Percentiles rank a stretch among this genome's conserved stretches.
Conservation (phyloP, 2,888 invertebrate species). For the Lepidochrysops patricia region DNA sequence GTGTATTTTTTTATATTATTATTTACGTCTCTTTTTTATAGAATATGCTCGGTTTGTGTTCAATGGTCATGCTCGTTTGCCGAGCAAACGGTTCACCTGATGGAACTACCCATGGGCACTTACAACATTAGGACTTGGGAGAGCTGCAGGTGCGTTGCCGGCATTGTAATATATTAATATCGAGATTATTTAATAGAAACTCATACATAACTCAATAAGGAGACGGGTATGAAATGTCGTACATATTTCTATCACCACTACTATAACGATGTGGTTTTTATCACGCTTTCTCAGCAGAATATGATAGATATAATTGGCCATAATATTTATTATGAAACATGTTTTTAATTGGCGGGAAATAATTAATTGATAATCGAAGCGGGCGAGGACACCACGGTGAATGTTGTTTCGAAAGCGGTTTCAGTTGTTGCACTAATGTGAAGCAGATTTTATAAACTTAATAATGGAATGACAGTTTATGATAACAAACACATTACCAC, state of each 20-base stretch:
- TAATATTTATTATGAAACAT: neutral
- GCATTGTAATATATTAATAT: neutral
- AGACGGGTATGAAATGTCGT: neutral
- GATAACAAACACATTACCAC: no score
- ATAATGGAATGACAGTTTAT: neutral
- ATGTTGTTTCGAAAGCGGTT: slow-evolving; percentile 8
- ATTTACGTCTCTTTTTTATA: no score
- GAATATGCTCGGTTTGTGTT: no score
- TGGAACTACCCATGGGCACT: neutral
- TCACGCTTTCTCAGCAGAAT: neutral
- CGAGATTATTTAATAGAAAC: neutral
- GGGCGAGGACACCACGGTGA: neutral
- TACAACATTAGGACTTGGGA: no score
- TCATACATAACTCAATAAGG: neutral
- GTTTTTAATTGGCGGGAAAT: neutral
- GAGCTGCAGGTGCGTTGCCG: no score
- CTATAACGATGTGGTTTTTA: neutral
- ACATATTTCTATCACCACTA: neutral
- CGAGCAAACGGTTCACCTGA: no score
- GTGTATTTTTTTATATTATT: no score
- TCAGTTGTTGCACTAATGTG: neutral
- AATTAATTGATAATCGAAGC: slow-evolving; percentile 1
- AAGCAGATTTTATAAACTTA: neutral
- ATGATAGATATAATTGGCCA: neutral
- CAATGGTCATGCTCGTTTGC: no score